These are phyloP conservation scores for Thereva unica DNA, from an alignment of 2,888 invertebrate species.

Conservation along the genomic window DNA sequence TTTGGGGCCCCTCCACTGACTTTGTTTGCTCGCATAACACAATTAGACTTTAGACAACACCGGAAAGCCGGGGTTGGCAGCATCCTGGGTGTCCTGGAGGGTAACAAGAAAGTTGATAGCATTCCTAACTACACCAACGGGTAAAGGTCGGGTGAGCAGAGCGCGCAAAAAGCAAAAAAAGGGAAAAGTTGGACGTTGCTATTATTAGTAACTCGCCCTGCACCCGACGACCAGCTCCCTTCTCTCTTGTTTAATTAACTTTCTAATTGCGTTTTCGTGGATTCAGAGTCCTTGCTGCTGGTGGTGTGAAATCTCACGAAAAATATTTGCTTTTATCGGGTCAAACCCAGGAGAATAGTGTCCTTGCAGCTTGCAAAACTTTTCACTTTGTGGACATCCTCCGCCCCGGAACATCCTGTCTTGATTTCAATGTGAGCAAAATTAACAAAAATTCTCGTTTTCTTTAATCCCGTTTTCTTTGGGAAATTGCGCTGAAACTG, in stretches of 20 bases:
- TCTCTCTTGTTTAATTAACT: conserved; percentile 16
- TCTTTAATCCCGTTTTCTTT: no score
- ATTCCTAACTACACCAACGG: neutral
- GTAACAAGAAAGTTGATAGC: neutral
- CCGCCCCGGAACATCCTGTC: no score
- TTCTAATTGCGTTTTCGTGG: conserved; percentile 27
- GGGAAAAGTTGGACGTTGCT: conserved; percentile 1
- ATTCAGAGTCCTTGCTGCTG: neutral
- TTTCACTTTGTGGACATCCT: no score
- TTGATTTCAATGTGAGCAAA: no score
- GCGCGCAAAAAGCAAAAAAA: neutral
- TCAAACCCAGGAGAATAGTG: neutral
- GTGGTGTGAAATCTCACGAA: neutral
- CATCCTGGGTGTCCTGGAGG: conserved; percentile 10
- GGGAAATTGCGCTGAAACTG: no score
- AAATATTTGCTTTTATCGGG: neutral
- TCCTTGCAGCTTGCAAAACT: neutral
- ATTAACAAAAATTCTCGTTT: no score
- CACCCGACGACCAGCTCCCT: neutral
- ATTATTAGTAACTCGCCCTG: conserved; percentile 8
- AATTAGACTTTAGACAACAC: conserved; percentile 32
- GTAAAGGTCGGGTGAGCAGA: neutral
- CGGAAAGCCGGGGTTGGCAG: conserved; percentile 11
- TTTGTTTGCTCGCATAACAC: conserved; percentile 35
- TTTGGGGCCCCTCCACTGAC: conserved; percentile 30